A percentile compares a stretch with the other conserved stretches of the same genome.
These are phyloP conservation scores for Sminthurinus signatus DNA, from an alignment of 1,140 invertebrate genomes.

Conservation along the genomic window DNA sequence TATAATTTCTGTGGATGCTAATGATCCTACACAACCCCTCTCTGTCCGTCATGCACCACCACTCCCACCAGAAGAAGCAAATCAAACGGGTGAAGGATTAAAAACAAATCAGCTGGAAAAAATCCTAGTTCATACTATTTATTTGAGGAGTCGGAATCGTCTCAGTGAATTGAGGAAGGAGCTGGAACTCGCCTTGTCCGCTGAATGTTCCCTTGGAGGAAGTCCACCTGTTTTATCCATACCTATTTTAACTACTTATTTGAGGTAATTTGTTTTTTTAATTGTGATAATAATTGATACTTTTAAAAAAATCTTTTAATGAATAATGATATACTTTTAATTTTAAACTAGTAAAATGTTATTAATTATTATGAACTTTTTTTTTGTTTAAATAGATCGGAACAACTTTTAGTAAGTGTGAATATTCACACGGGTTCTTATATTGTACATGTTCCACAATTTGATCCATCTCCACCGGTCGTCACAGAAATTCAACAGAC, in stretches of 20 bases:
- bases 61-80: conserved; percentile 59
- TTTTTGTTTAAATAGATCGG: conserved; percentile 55
- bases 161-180: conserved; percentile 76
- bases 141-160: conserved; percentile 76
- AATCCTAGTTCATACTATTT: conserved; percentile 93
- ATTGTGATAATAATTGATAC: no score
- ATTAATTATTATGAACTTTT: background rate
- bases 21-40: conserved; percentile 70
- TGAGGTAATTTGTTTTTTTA: no score
- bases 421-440: conserved; percentile 90
- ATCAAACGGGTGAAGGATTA: conserved; percentile 28
- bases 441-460: conserved; percentile 83
- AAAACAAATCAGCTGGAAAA: conserved; percentile 35
- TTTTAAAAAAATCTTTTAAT: no score
- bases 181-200: conserved; percentile 46
- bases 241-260: conserved; percentile 77
- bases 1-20: conserved; percentile 78
- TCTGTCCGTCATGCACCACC: conserved; percentile 82
- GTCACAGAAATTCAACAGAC: conserved; percentile 72
- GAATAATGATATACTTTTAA: no score
- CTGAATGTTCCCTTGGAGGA: conserved; percentile 60
- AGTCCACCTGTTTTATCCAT: conserved; percentile 86
- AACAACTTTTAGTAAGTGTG: conserved; percentile 83
- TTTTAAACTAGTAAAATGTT: background rate
- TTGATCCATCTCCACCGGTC: conserved; percentile 62